Base-by-base conservation (phyloP, 2,888 invertebrate genomes). In the Galerucella pusilla region DNA sequence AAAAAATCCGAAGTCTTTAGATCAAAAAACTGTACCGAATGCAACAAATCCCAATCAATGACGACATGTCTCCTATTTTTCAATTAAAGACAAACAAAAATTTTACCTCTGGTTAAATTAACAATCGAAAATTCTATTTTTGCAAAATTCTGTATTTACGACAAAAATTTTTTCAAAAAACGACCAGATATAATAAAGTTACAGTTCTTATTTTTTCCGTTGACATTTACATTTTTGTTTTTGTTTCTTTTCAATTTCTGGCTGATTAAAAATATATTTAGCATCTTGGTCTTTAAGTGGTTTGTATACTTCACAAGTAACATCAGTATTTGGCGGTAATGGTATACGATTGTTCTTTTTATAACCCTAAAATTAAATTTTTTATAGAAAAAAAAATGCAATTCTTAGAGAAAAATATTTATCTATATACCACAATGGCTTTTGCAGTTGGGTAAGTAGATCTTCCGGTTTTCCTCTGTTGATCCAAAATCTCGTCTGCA, bases 401-500 rank as follows among this genome's bases (percentile, higher is more conserved):
- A 11, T 14, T 49, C 14, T 7, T 9, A 14, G 12, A 42, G n/a
- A 63, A 63, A 63, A 9, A n/a, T 63, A n/a, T 14, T 14, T 63
- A 28, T 2, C 28, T 28, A 20, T 20, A 20, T 20, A 82, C 83
- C 70, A 88, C 83, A 10, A 90, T 83, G 10, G 89, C 89, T 77
- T 86, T 86, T 45, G 86, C 87, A 73, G 91, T 86, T 14, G 91
- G 88, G 74, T 84, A 81, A 7, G 85, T 87, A 0, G 89, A 88
- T 10, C 91, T 85, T 5, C 84, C 87, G 73, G 86, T 83, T 0
- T 79, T 82, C 67, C 84, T 83, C 5, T 90, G 90, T 80, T 90
- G 88, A 45, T 87, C 83, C 49, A 90, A 73, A 61, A 91, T 87
- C 77, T 85, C 85, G 57, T 85, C 85, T 2, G 90, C 91, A 84